Base-by-base conservation (phyloP, 2,113 vertebrate species). In the Stegastes partitus region DNA sequence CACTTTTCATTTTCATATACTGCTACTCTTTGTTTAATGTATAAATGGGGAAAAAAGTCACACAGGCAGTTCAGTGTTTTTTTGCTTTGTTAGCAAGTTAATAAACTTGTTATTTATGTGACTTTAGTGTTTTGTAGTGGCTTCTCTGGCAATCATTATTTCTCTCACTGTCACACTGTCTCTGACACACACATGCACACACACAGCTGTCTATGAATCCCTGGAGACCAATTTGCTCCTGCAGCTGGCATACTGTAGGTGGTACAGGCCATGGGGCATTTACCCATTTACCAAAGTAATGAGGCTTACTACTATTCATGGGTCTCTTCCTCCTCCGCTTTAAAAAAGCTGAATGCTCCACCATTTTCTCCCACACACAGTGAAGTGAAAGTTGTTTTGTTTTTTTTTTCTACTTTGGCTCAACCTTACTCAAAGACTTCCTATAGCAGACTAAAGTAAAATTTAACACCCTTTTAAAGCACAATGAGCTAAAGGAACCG, bases 241-340 rank as follows among this genome's bases (percentile, higher is more conserved):
- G 86, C 87, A 91, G 89, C 87, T 90, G 82, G 88, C 68, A 84
- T 81, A 87, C 77, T 89, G 86, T 89, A 85, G 91, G 90, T 90
- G 88, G 87, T 87, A 86, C 74, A 87, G 81, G 88, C 91, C 90
- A 90, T 81, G 88, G 90, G 91, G 86, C 92, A 92, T 92, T 91
- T 88, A 88, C 83, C 91, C 89, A 91, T 91, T 92, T 89, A 90
- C 86, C 83, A 89, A 91, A 88, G 91, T 92, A 92, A 93, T 92
- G 88, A 91, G 87, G 82, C 88, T 86, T 85, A 87, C 80, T 83
- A 84, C 90, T 90, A 88, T 91, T 88, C 89, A 91, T 83, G 82
- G 89, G 69, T 86, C 79, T 87, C 68, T 81, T 81, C 65, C 84
- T 79, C 75, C 68, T 74, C 68, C 10, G 14, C 71, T 83, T 75